These are phyloP conservation scores for Eulemur coronatus DNA, from an alignment of 2,797 vertebrate species.

Conservation along the genomic window DNA sequence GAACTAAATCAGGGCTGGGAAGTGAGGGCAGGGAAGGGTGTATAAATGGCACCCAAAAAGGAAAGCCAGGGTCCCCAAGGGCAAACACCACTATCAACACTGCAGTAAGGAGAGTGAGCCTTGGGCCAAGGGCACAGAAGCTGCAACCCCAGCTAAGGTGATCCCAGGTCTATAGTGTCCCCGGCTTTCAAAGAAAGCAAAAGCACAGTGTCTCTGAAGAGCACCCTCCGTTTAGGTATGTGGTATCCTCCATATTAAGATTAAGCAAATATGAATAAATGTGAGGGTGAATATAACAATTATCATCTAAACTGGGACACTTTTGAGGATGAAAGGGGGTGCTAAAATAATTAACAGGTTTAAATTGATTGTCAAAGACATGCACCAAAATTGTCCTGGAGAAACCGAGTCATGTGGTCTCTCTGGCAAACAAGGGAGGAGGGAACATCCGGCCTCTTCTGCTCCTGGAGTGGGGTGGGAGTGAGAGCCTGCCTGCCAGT, in stretches of 20 bases:
- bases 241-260: neutral
- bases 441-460: neutral
- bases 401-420: neutral
- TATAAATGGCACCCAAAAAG: no score
- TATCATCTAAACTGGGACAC: neutral
- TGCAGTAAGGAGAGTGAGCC: neutral
- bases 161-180: neutral
- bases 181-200: neutral
- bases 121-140: neutral
- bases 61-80: neutral
- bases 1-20: neutral
- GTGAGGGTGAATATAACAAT: neutral
- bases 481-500: neutral
- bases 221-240: neutral
- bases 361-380: neutral
- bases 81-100: fast-evolving
- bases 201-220: neutral
- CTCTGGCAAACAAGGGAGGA: neutral
- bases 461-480: neutral
- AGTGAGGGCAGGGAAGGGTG: neutral
- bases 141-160: neutral
- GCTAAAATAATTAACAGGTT: neutral
- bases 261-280: neutral
- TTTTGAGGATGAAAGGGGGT: neutral
- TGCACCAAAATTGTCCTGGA: neutral